Conservation (phyloP, 1,140 invertebrate genomes). For the Trichonephila clavata region DNA sequence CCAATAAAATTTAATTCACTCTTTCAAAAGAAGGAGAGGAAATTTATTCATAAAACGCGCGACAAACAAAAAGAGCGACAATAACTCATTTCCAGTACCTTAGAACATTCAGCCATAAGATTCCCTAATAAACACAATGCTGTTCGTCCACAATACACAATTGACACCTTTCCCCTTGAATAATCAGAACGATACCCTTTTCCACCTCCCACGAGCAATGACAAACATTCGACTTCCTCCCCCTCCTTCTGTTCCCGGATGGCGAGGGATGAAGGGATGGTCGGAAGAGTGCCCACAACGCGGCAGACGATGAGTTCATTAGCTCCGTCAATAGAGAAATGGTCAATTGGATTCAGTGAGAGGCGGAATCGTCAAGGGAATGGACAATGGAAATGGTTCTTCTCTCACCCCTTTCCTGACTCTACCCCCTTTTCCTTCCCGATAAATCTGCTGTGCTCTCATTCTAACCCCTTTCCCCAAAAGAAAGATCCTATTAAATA, state of each 20-base stretch:
- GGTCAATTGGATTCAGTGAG: slow-evolving; percentile 72
- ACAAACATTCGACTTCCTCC: slow-evolving; percentile 38
- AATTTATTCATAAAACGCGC: too few species aligned
- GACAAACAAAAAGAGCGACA: too few species aligned
- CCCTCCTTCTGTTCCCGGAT: not conserved
- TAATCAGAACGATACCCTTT: slow-evolving; percentile 16
- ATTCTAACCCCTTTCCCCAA: slow-evolving; percentile 1
- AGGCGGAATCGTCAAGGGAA: slow-evolving; percentile 64
- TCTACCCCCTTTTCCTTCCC: not conserved
- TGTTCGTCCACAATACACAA: not conserved
- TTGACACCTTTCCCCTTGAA: slow-evolving; percentile 44
- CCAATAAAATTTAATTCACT: too few species aligned
- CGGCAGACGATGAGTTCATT: slow-evolving; percentile 66
- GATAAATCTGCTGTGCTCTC: not conserved
- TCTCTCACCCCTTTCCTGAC: not conserved
- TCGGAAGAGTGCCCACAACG: slow-evolving; percentile 20
- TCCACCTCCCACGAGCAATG: slow-evolving; percentile 34
- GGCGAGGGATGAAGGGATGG: slow-evolving; percentile 24
- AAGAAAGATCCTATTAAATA: slow-evolving; percentile 23
- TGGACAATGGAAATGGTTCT: slow-evolving; percentile 58
- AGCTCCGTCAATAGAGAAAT: slow-evolving; percentile 71
- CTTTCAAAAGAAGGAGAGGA: too few species aligned
- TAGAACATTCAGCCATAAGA: not conserved
- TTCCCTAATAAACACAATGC: not conserved
- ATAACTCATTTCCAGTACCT: not conserved